Evolutionary conservation across 2,797 vertebrate species (phyloP).

Genomic region (Amazona finschi): DNA sequence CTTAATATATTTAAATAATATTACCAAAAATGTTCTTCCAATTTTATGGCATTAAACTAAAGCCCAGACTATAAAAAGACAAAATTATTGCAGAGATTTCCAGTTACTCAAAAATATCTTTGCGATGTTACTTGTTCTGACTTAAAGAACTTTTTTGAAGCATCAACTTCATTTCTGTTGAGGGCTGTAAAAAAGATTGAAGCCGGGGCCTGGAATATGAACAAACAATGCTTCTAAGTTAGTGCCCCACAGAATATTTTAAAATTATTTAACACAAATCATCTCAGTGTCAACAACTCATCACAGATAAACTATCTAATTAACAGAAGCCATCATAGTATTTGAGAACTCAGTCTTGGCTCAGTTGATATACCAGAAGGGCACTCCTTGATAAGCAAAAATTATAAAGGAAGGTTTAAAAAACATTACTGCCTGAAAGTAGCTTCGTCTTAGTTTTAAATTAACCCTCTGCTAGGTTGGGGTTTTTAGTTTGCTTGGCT

Average conservation of each 20-base stretch:
- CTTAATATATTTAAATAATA: conserved; percentile 58
- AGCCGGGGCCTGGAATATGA: conserved; percentile 68
- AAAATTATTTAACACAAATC: conserved; percentile 84
- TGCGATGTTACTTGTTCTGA: conserved; percentile 46
- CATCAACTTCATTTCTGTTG: conserved; percentile 64
- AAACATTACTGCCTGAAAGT: conserved; percentile 75
- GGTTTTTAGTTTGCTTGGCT: not conserved
- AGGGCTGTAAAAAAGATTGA: conserved; percentile 66
- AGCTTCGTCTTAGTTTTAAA: conserved; percentile 72
- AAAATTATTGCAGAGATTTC: conserved; percentile 33
- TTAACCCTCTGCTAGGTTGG: conserved; percentile 74
- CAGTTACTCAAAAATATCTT: conserved; percentile 52
- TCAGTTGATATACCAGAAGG: conserved; percentile 81
- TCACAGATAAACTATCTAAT: conserved; percentile 84
- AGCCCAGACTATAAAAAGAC: conserved; percentile 39
- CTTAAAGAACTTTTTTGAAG: conserved; percentile 64
- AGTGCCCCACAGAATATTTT: conserved; percentile 81
- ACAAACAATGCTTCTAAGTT: conserved; percentile 76
- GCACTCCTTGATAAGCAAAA: conserved; percentile 83
- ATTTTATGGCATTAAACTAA: conserved; percentile 42
- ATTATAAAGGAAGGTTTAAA: conserved; percentile 78
- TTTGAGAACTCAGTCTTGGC: conserved; percentile 84
- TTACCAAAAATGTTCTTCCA: conserved; percentile 48
- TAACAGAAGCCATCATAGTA: conserved; percentile 83
- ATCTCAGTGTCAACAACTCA: conserved; percentile 83